These are phyloP conservation scores for Dendroctonus ponderosae DNA, from an alignment of 1,140 invertebrate genomes.

Conservation along the genomic window DNA sequence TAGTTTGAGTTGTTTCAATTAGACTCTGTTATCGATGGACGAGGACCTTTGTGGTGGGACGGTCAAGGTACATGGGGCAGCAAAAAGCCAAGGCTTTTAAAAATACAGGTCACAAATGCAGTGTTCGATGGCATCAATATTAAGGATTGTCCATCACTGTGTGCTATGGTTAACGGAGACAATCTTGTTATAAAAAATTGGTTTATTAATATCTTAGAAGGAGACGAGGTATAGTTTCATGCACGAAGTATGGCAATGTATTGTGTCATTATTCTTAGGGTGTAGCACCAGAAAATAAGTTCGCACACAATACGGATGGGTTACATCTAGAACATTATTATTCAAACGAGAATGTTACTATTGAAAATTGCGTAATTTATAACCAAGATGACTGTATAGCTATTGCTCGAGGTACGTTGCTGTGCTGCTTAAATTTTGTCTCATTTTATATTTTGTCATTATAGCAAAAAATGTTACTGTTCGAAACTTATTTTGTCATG, in stretches of 20 bases:
- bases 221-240: conserved; percentile 6
- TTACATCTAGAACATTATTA: conserved; percentile 7
- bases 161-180: conserved; percentile 3
- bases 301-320: conserved; percentile 28
- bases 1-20: not conserved
- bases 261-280: not conserved
- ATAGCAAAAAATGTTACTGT: conserved; percentile 17
- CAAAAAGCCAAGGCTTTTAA: conserved; percentile 11
- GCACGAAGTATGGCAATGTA: not conserved
- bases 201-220: conserved; percentile 19
- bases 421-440: not conserved
- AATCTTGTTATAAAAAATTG: conserved; percentile 15
- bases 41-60: conserved; percentile 29
- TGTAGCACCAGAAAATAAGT: conserved; percentile 9
- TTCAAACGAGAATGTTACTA: conserved; percentile 1
- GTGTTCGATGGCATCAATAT: conserved; percentile 14
- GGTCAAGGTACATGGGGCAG: conserved; percentile 16
- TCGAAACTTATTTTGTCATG: conserved; percentile 25
- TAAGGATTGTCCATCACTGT: conserved; percentile 15
- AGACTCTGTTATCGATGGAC: conserved; percentile 27
- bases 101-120: conserved; percentile 3
- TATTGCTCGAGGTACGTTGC: conserved; percentile 9
- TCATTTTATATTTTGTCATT: conserved; percentile 3
- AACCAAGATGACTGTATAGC: conserved; percentile 33
- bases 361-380: conserved; percentile 15